Conservation (phyloP, 1,140 invertebrate genomes). For the Drosophila elegans region DNA sequence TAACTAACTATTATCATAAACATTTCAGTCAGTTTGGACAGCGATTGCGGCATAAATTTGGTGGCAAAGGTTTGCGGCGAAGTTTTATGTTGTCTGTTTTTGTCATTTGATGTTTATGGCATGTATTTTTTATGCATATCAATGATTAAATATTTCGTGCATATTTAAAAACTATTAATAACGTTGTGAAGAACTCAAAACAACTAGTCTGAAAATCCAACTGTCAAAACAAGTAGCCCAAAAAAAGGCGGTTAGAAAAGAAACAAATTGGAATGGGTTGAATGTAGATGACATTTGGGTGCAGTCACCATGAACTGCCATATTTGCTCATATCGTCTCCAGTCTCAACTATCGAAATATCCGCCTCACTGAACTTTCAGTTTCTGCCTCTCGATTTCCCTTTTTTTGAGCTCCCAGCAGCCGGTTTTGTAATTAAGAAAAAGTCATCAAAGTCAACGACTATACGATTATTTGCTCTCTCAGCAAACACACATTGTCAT, state of each 20-base stretch:
- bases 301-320: slow-evolving; percentile 30
- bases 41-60: slow-evolving; percentile 74
- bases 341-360: slow-evolving; percentile 34
- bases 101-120: slow-evolving; percentile 47
- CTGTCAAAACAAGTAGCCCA: slow-evolving; percentile 15
- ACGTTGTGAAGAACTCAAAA: background rate
- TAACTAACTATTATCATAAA: slow-evolving; percentile 74
- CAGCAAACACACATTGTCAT: slow-evolving; percentile 60
- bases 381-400: slow-evolving; percentile 3
- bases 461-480: slow-evolving; percentile 48
- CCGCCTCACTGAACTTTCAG: slow-evolving; percentile 55
- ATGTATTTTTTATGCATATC: slow-evolving; percentile 33
- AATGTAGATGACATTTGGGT: slow-evolving; percentile 4
- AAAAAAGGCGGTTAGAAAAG: background rate
- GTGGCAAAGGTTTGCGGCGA: slow-evolving; percentile 62
- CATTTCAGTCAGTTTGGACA: slow-evolving; percentile 66
- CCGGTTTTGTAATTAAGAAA: slow-evolving; percentile 80
- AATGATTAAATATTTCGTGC: slow-evolving; percentile 48
- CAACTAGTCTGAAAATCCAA: background rate
- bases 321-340: slow-evolving; percentile 59
- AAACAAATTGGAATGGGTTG: background rate
- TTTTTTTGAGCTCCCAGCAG: slow-evolving; percentile 16
- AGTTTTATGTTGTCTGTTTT: slow-evolving; percentile 42
- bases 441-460: slow-evolving; percentile 81
- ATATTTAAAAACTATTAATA: slow-evolving; percentile 65